These are phyloP conservation scores for Drosophila eohydei DNA, from an alignment of 2,888 invertebrate genomes.

Conservation along the genomic window DNA sequence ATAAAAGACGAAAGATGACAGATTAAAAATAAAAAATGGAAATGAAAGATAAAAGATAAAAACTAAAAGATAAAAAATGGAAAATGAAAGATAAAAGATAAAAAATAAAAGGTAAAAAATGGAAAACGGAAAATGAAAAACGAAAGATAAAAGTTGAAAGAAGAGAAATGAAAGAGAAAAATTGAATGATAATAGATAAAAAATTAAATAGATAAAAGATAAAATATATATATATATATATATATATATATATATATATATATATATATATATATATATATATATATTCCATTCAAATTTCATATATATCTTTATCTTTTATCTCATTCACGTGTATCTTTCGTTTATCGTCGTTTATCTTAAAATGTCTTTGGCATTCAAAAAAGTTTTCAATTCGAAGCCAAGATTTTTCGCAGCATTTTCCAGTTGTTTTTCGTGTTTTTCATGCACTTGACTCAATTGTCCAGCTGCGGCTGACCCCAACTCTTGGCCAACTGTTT, in stretches of 20 bases:
- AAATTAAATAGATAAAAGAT: background rate
- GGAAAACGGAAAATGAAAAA: background rate
- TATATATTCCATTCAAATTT: background rate
- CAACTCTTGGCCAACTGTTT: background rate
- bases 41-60: background rate
- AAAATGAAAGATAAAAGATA: background rate
- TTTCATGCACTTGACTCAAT: slow-evolving; percentile 4
- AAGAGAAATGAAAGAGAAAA: background rate
- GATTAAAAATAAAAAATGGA: background rate
- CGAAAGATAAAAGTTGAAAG: background rate
- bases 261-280: too few species aligned
- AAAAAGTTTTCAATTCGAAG: background rate
- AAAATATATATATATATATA: background rate
- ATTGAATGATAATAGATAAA: background rate
- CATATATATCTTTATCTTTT: background rate
- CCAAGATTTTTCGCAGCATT: background rate
- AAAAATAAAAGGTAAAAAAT: background rate
- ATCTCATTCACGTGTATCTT: background rate
- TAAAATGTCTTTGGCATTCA: too few species aligned
- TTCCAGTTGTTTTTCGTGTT: background rate
- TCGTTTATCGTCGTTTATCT: background rate
- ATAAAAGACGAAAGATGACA: background rate
- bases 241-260: too few species aligned
- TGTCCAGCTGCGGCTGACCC: slow-evolving; percentile 8
- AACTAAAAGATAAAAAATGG: background rate